Percentiles rank a stretch among this genome's conserved stretches.
Conservation (phyloP, 2,888 invertebrate genomes). For the Brenthis hecate region DNA sequence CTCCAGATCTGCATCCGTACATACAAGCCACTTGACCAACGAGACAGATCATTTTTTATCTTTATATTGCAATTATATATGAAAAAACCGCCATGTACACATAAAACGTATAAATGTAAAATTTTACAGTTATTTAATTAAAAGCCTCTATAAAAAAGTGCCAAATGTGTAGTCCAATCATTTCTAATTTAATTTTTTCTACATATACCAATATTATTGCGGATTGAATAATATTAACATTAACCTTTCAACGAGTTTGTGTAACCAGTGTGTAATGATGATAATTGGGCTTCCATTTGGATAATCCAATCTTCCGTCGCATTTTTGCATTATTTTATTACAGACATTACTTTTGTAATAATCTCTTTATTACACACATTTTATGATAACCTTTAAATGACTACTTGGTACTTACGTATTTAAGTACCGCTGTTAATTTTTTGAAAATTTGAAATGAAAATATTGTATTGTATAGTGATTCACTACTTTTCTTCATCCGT, state of each 20-base stretch:
- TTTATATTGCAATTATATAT: too few species aligned
- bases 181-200: neutral
- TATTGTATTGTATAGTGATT: too few species aligned
- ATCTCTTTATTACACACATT: conserved; percentile 13
- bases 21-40: too few species aligned
- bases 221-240: conserved; percentile 10
- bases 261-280: conserved; percentile 43
- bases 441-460: too few species aligned
- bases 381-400: conserved; percentile 15
- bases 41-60: too few species aligned
- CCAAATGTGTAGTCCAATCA: neutral
- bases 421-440: neutral
- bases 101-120: too few species aligned
- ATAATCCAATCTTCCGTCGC: conserved; percentile 7
- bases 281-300: conserved; percentile 45
- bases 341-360: conserved; percentile 13
- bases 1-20: too few species aligned
- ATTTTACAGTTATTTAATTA: too few species aligned
- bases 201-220: neutral
- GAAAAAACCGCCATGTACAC: too few species aligned
- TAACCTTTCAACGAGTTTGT: conserved; percentile 23
- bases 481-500: too few species aligned
- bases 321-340: conserved; percentile 12
- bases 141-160: too few species aligned
- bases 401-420: neutral